Evolutionary conservation across 2,797 vertebrate species (phyloP).

Genomic region (Tympanoctomys barrerae): DNA sequence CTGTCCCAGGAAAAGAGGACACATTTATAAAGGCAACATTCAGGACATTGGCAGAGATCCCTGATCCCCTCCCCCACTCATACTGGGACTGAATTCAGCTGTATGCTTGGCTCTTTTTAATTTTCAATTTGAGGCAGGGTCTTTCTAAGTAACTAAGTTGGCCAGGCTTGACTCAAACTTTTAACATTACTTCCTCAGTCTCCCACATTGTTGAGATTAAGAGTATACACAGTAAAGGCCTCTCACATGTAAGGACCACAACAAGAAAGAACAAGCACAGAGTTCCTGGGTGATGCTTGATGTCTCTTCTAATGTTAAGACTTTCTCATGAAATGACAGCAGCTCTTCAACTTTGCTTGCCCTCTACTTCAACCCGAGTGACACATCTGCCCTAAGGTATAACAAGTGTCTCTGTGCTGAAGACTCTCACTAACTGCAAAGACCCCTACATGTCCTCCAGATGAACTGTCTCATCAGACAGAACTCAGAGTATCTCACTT

Average conservation of each 20-base stretch:
- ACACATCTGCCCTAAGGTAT: neutral
- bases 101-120: neutral
- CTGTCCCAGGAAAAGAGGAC: neutral
- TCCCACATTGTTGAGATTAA: neutral
- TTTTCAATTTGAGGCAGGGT: neutral
- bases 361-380: neutral
- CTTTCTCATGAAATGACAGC: neutral
- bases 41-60: neutral
- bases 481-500: neutral
- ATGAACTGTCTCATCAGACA: slow-evolving; percentile 9
- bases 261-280: neutral
- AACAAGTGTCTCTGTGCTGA: neutral
- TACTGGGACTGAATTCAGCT: neutral
- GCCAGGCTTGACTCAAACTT: neutral
- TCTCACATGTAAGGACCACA: neutral
- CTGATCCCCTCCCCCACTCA: too few relatives aligned
- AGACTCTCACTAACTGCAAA: neutral
- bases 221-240: neutral
- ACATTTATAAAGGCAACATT: too few relatives aligned
- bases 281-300: neutral
- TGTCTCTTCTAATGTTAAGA: slow-evolving; percentile 12
- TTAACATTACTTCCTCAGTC: neutral
- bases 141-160: neutral
- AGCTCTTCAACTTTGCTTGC: neutral
- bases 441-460: neutral